These are phyloP conservation scores for Catamblyrhynchus diadema DNA, from an alignment of 2,797 vertebrate genomes.

Conservation along the genomic window DNA sequence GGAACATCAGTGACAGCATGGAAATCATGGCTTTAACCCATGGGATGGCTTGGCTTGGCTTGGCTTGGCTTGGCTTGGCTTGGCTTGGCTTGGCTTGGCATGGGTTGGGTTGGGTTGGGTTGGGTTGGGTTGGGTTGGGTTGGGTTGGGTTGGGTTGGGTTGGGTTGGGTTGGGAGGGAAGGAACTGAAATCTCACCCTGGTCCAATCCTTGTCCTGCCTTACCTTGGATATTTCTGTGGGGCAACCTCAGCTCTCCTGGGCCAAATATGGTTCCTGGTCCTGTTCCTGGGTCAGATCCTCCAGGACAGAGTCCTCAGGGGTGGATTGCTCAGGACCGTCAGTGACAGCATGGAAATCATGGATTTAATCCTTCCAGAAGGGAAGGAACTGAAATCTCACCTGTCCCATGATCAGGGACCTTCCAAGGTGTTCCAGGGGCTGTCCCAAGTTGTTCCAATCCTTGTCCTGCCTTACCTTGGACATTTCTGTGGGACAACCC, in stretches of 20 bases:
- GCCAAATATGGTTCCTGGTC: not conserved
- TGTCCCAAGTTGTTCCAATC: accelerated
- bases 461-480: not conserved
- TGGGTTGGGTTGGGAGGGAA: not conserved
- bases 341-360: accelerated
- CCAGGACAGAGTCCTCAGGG: not conserved
- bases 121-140: not conserved
- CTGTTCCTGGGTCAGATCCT: not conserved
- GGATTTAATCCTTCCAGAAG: not conserved
- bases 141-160: not conserved
- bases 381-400: not conserved
- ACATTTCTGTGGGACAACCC: not conserved
- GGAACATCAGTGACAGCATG: accelerated
- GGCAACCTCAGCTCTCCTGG: accelerated
- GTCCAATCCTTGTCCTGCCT: not conserved
- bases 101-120: not conserved
- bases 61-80: not conserved
- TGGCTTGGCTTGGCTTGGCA: not conserved
- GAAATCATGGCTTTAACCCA: accelerated
- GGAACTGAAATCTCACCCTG: not conserved
- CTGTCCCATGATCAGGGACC: too few species aligned
- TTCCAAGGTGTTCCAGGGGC: too few species aligned
- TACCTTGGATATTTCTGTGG: not conserved
- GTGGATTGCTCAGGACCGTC: not conserved
- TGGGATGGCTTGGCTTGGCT: not conserved